Conservation (phyloP, 2,797 vertebrate genomes). For the Sparus aurata region DNA sequence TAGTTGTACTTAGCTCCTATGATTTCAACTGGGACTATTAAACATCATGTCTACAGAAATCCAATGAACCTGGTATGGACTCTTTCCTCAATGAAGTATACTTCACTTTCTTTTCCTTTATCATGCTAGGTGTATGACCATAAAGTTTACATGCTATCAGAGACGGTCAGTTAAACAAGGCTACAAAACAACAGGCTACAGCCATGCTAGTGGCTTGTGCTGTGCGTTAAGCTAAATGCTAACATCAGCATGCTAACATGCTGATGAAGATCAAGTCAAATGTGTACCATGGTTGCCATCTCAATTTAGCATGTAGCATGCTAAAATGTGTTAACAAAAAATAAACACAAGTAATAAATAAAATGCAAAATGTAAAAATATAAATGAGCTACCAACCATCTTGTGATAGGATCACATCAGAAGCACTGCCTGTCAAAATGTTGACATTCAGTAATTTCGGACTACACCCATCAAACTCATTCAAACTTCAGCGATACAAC, state of each 20-base stretch:
- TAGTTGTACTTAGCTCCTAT: neutral
- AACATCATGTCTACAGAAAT: neutral
- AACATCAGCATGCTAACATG: neutral
- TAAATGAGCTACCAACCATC: too few relatives aligned
- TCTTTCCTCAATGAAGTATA: neutral
- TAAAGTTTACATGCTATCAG: neutral
- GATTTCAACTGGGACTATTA: neutral
- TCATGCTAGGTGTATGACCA: neutral
- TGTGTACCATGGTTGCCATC: neutral
- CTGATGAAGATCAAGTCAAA: neutral
- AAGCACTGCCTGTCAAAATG: too few relatives aligned
- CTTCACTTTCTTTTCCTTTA: neutral
- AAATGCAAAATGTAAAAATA: too few relatives aligned
- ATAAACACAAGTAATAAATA: too few relatives aligned
- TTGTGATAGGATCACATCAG: too few relatives aligned
- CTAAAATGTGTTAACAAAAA: too few relatives aligned
- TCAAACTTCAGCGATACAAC: too few relatives aligned
- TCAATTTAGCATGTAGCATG: too few relatives aligned
- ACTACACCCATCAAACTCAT: too few relatives aligned
- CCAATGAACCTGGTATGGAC: neutral
- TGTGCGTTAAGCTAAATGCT: neutral
- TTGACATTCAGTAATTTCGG: too few relatives aligned
- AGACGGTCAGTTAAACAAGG: neutral
- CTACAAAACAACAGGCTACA: neutral
- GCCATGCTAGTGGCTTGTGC: neutral